Evolutionary conservation across 2,797 vertebrate genomes (phyloP).

Genomic region (Sciaenops ocellatus): DNA sequence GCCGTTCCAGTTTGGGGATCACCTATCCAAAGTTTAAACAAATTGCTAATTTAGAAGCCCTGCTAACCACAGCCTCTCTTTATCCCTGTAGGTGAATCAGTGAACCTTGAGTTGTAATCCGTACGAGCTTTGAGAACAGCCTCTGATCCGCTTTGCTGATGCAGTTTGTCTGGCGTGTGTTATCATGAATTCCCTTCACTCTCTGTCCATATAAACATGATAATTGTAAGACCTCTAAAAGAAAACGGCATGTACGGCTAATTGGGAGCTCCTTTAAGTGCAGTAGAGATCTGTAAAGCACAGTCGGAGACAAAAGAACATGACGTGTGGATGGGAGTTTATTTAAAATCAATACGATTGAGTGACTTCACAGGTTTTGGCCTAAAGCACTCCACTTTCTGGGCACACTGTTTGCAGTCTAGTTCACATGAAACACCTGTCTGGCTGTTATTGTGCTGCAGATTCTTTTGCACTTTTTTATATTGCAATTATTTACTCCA

Average conservation of each 20-base stretch:
- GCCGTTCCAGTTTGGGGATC: constrained; percentile 14
- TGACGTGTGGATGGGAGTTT: constrained; percentile 2
- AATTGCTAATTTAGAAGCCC: constrained; percentile 51
- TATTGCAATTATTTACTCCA: neutral
- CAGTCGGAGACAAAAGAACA: neutral
- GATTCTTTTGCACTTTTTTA: neutral
- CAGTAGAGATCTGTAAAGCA: constrained; percentile 11
- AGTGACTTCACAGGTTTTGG: constrained; percentile 20
- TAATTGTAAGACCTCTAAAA: constrained; percentile 27
- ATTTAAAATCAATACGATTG: constrained; percentile 26
- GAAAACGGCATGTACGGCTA: constrained; percentile 2
- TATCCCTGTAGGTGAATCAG: constrained; percentile 39
- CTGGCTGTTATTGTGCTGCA: constrained; percentile 1
- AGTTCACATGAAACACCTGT: constrained; percentile 13
- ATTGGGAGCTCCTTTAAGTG: constrained; percentile 35
- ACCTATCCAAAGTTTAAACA: constrained; percentile 52
- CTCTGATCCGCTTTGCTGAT: constrained; percentile 51
- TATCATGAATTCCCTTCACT: constrained; percentile 36
- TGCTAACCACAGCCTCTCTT: constrained; percentile 16
- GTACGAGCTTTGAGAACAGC: constrained; percentile 40
- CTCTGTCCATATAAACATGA: constrained; percentile 15
- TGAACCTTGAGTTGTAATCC: constrained; percentile 55
- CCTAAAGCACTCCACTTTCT: neutral
- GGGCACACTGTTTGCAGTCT: neutral
- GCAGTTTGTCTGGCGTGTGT: constrained; percentile 37